Base-by-base conservation (phyloP, 2,113 vertebrate genomes). In the Panurus biarmicus region DNA sequence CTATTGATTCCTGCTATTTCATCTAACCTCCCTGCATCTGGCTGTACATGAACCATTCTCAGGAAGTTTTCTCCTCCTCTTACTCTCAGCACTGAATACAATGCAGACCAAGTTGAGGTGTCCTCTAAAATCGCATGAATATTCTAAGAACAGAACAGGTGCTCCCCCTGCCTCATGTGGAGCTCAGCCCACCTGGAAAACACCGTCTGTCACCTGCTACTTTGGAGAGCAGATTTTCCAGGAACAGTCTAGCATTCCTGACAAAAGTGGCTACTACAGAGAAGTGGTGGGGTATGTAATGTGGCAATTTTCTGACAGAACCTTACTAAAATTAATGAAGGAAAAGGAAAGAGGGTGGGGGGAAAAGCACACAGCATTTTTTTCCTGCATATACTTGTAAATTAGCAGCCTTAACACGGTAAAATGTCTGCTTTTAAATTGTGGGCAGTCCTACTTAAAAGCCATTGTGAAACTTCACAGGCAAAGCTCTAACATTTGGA, bases 131-230 rank as follows among this genome's bases (percentile, higher is more conserved):
- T 58, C 3, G 17, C 51, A 83, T 69, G 54, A 90, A 82, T 94
- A 91, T 90, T 93, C 66, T 53, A 75, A 85, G 79, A 90, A 91
- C 75, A 93, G 93, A 95, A 76, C 93, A 95, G 94, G 93, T 96
- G 92, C 93, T 96, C 84, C 88, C 90, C 90, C 87, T 96, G 94
- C 73, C 85, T 96, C 92, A 85, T 9, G 57, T 69, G 81, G 93
- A 97, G 90, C 78, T 94, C 89, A 96, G 91, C 91, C 96, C 93
- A 95, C 95, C 94, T 94, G 93, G 93, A 95, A 95, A 96, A 96
- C 77, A 92, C 79, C 7, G 85, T 86, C 90, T 95, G 84, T 87
- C 87, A 16, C 72, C 81, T 6, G 29, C 85, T 38, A 56, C 1
- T 18, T 48, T 0, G 0, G 48, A 35, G 54, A 85, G 69, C 44